Percentiles rank a stretch among this genome's conserved stretches.
phyloP scores from a whole-genome alignment of 2,888 invertebrate genomes.

The Portevinia maculata region DNA sequence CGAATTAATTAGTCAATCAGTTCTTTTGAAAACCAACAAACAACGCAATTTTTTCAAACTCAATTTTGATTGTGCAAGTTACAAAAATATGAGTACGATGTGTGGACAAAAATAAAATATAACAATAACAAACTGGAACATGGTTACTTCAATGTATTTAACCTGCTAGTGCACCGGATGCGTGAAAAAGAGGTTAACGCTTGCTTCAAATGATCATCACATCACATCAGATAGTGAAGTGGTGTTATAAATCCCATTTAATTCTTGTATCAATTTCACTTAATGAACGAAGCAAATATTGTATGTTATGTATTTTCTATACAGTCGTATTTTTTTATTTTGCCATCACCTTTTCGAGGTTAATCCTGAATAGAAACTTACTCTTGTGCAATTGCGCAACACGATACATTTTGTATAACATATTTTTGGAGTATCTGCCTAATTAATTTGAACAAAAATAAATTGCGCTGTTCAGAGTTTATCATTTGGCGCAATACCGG shows the following conservation, averaged over 20 bases:
- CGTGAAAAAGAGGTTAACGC: conserved; percentile 38
- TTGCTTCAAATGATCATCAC: conserved; percentile 27
- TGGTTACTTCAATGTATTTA: conserved; percentile 33
- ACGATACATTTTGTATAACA: not conserved
- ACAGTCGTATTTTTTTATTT: conserved; percentile 19
- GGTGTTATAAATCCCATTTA: conserved; percentile 48
- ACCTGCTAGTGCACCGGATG: conserved; percentile 33
- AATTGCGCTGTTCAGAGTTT: not conserved
- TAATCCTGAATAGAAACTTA: conserved; percentile 22
- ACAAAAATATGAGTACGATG: not conserved
- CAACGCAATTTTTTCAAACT: conserved; percentile 20
- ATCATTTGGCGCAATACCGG: conserved; percentile 34
- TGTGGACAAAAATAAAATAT: conserved; percentile 40
- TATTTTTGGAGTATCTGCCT: too few relatives aligned
- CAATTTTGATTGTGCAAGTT: conserved; percentile 14
- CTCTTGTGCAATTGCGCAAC: conserved; percentile 18
- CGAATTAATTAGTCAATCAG: conserved; percentile 3
- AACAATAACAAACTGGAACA: conserved; percentile 36
- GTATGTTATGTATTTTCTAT: conserved; percentile 1
- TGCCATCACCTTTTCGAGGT: conserved; percentile 22
- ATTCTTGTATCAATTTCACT: conserved; percentile 46
- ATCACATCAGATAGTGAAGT: conserved; percentile 3
- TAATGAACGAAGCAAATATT: conserved; percentile 23
- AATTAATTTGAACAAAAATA: too few relatives aligned
- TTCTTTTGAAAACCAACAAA: conserved; percentile 22